Conservation (phyloP, 2,113 vertebrate species). For the Myodes glareolus region DNA sequence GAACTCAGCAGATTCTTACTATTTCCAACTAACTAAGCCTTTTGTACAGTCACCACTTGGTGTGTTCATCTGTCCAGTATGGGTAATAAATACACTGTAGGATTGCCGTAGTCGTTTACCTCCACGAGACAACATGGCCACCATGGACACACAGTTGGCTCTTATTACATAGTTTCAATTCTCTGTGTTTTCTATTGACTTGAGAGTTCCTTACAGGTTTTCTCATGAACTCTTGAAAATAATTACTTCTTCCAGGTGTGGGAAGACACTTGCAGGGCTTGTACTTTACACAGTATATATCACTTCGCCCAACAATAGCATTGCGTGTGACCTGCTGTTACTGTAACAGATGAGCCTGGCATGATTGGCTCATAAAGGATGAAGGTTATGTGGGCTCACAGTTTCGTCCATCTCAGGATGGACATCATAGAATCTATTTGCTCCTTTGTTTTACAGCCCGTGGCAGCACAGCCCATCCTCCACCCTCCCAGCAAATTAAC, state of each 20-base stretch:
- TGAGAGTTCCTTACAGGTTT: neutral
- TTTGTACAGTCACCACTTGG: neutral
- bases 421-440: neutral
- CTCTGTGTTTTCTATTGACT: neutral
- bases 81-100: fast-evolving
- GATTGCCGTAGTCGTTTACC: neutral
- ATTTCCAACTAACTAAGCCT: neutral
- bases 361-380: neutral
- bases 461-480: no score
- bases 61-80: neutral
- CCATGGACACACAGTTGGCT: neutral
- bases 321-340: neutral
- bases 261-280: neutral
- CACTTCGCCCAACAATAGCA: neutral
- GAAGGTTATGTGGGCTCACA: neutral
- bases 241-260: neutral
- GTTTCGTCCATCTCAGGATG: neutral
- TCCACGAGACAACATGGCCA: neutral
- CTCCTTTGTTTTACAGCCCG: neutral
- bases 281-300: neutral
- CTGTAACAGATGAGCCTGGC: neutral
- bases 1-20: constrained; percentile 27
- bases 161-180: neutral
- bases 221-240: neutral
- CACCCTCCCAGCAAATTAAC: neutral